Evolutionary conservation across 1,140 invertebrate species (phyloP).

Genomic region (Aphaenogaster floridana): DNA sequence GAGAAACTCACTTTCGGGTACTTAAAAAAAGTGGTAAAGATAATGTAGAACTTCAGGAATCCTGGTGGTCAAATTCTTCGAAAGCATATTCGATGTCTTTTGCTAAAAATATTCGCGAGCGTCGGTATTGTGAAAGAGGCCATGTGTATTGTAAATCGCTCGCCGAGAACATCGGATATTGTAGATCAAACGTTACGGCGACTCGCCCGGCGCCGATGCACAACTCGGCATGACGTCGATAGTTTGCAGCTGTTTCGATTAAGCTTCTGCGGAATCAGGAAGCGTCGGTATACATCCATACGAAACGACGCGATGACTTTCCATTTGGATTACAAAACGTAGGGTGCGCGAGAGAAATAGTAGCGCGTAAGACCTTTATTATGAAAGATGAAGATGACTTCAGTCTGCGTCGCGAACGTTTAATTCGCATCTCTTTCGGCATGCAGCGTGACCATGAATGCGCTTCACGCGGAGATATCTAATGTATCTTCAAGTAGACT

Average conservation of each 20-base stretch:
- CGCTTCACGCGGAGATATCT: neutral
- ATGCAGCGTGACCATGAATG: slow-evolving; percentile 1
- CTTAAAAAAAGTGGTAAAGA: neutral
- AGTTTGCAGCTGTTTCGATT: slow-evolving; percentile 59
- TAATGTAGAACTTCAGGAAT: neutral
- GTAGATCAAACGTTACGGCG: slow-evolving; percentile 40
- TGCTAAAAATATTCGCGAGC: slow-evolving; percentile 28
- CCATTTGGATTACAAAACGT: slow-evolving; percentile 45
- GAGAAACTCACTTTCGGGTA: neutral
- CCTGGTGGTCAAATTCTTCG: neutral
- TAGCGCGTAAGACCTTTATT: slow-evolving; percentile 14
- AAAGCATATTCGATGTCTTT: neutral
- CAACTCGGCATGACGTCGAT: slow-evolving; percentile 63
- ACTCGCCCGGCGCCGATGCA: slow-evolving; percentile 8
- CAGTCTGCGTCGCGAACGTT: neutral
- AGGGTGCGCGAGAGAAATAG: slow-evolving; percentile 6
- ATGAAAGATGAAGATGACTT: slow-evolving; percentile 7
- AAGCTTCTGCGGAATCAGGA: slow-evolving; percentile 55
- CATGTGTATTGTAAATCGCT: slow-evolving; percentile 19
- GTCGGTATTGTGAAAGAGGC: neutral
- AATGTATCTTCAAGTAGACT: neutral
- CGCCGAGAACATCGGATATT: slow-evolving; percentile 14
- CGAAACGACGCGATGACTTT: slow-evolving; percentile 39
- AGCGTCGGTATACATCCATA: slow-evolving; percentile 22
- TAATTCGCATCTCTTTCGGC: slow-evolving; percentile 32